A percentile compares a stretch with the other conserved stretches of the same genome.
phyloP scores from a whole-genome alignment of 2,888 invertebrate species.

The Plutella xylostella region DNA sequence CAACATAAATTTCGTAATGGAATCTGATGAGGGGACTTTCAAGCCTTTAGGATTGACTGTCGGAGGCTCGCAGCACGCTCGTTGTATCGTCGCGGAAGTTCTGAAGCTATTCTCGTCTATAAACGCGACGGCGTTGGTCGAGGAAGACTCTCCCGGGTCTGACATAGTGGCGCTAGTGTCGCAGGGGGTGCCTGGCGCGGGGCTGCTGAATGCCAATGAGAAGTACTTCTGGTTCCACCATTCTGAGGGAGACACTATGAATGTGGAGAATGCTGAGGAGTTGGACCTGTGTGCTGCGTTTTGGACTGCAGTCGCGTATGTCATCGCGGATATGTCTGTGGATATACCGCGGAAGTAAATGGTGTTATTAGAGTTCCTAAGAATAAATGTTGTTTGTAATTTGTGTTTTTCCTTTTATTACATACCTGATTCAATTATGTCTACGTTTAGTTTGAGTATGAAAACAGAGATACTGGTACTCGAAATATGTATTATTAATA shows the following conservation, averaged over 20 bases:
- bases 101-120: constrained; percentile 74
- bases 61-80: constrained; percentile 70
- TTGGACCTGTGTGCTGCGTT: constrained; percentile 81
- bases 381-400: no score
- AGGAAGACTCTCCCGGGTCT: constrained; percentile 70
- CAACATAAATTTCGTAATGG: constrained; percentile 82
- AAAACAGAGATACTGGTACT: no score
- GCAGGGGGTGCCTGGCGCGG: constrained; percentile 78
- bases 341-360: constrained; percentile 65
- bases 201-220: constrained; percentile 76
- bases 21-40: constrained; percentile 87
- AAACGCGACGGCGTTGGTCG: constrained; percentile 72
- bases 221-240: constrained; percentile 84
- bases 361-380: no score
- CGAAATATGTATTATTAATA: no score
- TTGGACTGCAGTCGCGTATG: constrained; percentile 81
- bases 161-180: constrained; percentile 75
- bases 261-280: constrained; percentile 74
- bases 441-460: no score
- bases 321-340: constrained; percentile 80
- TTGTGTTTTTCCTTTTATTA: no score
- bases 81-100: constrained; percentile 77
- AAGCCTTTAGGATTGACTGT: constrained; percentile 77
- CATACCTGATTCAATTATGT: no score
- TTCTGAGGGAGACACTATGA: constrained; percentile 82